Evolutionary conservation across 2,113 vertebrate species (phyloP).

Genomic region (Otolemur garnettii): DNA sequence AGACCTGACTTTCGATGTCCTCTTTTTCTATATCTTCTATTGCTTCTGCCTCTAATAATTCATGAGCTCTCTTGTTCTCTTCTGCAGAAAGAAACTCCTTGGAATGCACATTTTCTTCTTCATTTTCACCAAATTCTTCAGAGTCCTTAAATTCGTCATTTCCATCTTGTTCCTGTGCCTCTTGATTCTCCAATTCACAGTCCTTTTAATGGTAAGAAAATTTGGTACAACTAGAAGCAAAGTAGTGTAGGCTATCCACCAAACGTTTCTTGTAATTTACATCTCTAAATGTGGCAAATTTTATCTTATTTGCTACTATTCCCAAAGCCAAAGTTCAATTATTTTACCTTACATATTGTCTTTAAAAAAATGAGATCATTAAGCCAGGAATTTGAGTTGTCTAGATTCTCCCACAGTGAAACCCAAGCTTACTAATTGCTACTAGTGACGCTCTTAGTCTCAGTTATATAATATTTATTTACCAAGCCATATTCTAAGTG

Average conservation of each 20-base stretch:
- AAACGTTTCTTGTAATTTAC: slow-evolving; percentile 63
- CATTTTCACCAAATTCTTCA: slow-evolving; percentile 88
- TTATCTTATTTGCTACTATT: slow-evolving; percentile 52
- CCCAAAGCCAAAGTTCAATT: slow-evolving; percentile 54
- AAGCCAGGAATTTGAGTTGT: neutral
- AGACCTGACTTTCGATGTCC: slow-evolving; percentile 89
- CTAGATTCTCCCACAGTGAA: slow-evolving; percentile 43
- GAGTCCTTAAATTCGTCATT: slow-evolving; percentile 90
- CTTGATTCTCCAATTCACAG: slow-evolving; percentile 89
- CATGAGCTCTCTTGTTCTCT: slow-evolving; percentile 83
- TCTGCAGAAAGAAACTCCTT: slow-evolving; percentile 84
- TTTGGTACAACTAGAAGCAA: slow-evolving; percentile 74
- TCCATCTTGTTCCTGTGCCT: slow-evolving; percentile 90
- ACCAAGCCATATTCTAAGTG: slow-evolving; percentile 28
- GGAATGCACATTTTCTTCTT: slow-evolving; percentile 87
- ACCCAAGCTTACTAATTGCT: neutral
- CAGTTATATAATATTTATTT: slow-evolving; percentile 52
- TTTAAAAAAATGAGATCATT: slow-evolving; percentile 52
- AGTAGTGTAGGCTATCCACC: slow-evolving; percentile 64
- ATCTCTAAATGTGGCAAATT: slow-evolving; percentile 50
- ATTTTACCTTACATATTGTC: slow-evolving; percentile 48
- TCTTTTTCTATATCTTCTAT: slow-evolving; percentile 87
- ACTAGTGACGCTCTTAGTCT: slow-evolving; percentile 6
- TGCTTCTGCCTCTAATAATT: slow-evolving; percentile 83
- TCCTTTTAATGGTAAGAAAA: slow-evolving; percentile 89